Base-by-base conservation (phyloP, 2,888 invertebrate species). In the Philhelius pedissequus region DNA sequence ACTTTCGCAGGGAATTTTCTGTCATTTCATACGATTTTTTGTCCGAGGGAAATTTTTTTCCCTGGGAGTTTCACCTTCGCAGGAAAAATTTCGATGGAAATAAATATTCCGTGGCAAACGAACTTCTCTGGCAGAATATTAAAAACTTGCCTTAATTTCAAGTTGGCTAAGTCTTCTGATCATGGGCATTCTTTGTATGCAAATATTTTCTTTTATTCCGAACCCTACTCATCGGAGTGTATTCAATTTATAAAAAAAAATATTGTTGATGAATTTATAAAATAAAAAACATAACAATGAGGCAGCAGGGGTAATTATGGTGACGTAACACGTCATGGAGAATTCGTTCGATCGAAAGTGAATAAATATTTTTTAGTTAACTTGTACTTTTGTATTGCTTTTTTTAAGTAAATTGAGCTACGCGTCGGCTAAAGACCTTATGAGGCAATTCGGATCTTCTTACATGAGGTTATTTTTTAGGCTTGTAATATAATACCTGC, bases 261-360 rank as follows among this genome's bases (percentile, higher is more conserved):
- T 6, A 18, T 6, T 62, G 27, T 43, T 62, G 7, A 9, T 54
- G 22, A 20, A 9, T 18, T 43, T 20, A 25, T 45, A 4, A n/a
- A 8, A 52, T 5, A 27, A 7, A 15, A 18, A 52, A 30, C 15
- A 8, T 30, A 27, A 9, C 15, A 13, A 27, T 30, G 15, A 0
- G 15, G 38, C 13, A n/a, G 48, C 48, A 38, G n/a, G 32, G 20
- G 50, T 9, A 11, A 2, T 1, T 9, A 52, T 9, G 25, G 30
- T 77, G 71, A 73, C 66, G 68, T 60, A n/a, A 11, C 6, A 5
- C 7, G 35, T 4, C 32, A 4, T 50, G 50, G 71, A 25, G 52
- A 66, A 50, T 30, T 45, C 1, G 0, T 30, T 45, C 1, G 0
- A 66, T 35, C n/a, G 35, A 66, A 50, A 58, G 66, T 35, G 35